A percentile compares a stretch with the other conserved stretches of the same genome.
These are phyloP conservation scores for Trisateles emortualis DNA, from an alignment of 2,888 invertebrate species.

Conservation along the genomic window DNA sequence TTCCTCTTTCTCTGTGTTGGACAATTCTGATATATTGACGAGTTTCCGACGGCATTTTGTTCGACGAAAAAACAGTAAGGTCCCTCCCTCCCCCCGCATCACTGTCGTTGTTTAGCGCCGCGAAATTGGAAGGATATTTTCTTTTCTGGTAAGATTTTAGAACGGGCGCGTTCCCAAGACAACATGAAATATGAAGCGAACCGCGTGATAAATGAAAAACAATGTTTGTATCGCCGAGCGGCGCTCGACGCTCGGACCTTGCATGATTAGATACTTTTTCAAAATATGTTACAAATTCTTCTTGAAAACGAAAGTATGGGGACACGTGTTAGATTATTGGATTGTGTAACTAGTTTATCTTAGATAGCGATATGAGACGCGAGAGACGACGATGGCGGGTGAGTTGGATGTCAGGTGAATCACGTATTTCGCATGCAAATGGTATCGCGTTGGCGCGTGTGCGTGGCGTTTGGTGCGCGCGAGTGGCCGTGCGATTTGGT, in stretches of 20 bases:
- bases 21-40: slow-evolving; percentile 70
- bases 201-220: slow-evolving; percentile 55
- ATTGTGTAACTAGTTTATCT: slow-evolving; percentile 41
- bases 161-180: slow-evolving; percentile 41
- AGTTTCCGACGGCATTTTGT: slow-evolving; percentile 59
- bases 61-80: slow-evolving; percentile 55
- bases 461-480: slow-evolving; percentile 42
- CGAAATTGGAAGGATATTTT: slow-evolving; percentile 55
- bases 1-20: slow-evolving; percentile 47
- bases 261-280: slow-evolving; percentile 49
- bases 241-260: slow-evolving; percentile 31
- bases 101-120: slow-evolving; percentile 53
- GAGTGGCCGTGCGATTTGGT: slow-evolving; percentile 57
- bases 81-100: slow-evolving; percentile 39
- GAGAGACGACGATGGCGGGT: background rate
- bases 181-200: slow-evolving; percentile 58
- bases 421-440: slow-evolving; percentile 60
- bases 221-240: slow-evolving; percentile 27
- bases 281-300: slow-evolving; percentile 31
- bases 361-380: slow-evolving; percentile 22
- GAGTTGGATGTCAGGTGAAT: slow-evolving; percentile 46
- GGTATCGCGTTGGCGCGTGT: slow-evolving; percentile 40
- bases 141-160: slow-evolving; percentile 53
- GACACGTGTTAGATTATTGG: slow-evolving; percentile 39
- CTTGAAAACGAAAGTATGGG: slow-evolving; percentile 40